These are phyloP conservation scores for Blomia tropicalis DNA, from an alignment of 2,888 invertebrate genomes.

Conservation along the genomic window DNA sequence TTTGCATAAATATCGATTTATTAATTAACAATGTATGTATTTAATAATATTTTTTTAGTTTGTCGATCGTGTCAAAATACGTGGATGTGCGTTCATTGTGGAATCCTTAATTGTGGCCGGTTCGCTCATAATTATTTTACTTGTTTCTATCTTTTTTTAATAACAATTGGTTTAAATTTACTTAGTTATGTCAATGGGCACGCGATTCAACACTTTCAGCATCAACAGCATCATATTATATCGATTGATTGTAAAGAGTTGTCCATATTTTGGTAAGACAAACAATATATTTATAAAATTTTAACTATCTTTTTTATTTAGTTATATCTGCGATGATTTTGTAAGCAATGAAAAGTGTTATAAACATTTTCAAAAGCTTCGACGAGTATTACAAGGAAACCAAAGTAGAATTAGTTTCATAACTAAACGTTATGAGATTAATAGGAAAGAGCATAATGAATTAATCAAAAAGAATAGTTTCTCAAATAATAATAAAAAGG, in stretches of 20 bases:
- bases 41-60: slow-evolving; percentile 32
- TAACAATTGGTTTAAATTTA: too few relatives aligned
- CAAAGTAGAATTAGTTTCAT: slow-evolving; percentile 24
- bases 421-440: neutral
- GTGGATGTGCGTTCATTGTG: slow-evolving; percentile 62
- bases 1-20: slow-evolving; percentile 27
- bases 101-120: slow-evolving; percentile 54
- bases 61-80: slow-evolving; percentile 44
- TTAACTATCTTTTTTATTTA: slow-evolving; percentile 35
- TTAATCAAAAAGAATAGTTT: neutral
- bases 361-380: slow-evolving; percentile 32
- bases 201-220: slow-evolving; percentile 52
- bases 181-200: slow-evolving; percentile 57
- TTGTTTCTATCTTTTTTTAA: too few relatives aligned
- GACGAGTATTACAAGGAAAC: slow-evolving; percentile 33
- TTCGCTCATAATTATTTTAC: slow-evolving; percentile 29
- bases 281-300: neutral
- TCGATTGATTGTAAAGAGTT: slow-evolving; percentile 59
- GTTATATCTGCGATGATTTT: slow-evolving; percentile 64
- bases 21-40: slow-evolving; percentile 11
- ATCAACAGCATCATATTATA: slow-evolving; percentile 48
- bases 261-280: slow-evolving; percentile 55
- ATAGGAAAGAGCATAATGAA: neutral
- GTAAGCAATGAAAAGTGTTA: slow-evolving; percentile 52
- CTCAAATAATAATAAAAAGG: neutral